Evolutionary conservation across 2,113 vertebrate genomes (phyloP).

Genomic region (Corythaeola cristata): DNA sequence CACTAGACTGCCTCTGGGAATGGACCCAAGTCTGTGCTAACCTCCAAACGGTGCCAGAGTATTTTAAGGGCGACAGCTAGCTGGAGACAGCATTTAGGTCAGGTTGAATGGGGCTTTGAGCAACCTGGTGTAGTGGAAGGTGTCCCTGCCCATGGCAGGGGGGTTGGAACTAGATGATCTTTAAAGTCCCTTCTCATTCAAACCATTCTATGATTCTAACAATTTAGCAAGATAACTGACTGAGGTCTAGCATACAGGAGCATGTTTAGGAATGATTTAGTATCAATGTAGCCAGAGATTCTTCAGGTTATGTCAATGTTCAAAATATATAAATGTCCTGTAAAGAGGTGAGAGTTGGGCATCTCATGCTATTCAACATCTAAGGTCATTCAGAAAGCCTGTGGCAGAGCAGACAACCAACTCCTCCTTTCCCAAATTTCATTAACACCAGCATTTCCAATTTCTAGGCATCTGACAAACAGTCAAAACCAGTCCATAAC

Average conservation of each 20-base stretch:
- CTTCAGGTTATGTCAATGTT: not conserved
- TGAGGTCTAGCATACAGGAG: not conserved
- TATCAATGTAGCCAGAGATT: not conserved
- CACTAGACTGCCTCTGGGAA: not conserved
- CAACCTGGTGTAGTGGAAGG: no score
- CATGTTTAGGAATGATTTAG: not conserved
- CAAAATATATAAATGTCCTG: not conserved
- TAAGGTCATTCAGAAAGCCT: not conserved
- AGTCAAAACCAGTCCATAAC: not conserved
- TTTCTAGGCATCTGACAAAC: not conserved
- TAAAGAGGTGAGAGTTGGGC: not conserved
- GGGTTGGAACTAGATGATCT: no score
- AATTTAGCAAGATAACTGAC: not conserved
- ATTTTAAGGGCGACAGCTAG: not conserved
- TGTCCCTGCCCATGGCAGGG: no score
- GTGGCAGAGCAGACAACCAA: not conserved
- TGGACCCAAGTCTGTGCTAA: not conserved
- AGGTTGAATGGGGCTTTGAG: no score
- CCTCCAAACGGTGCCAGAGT: not conserved
- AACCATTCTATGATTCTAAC: not conserved
- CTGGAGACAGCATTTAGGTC: not conserved
- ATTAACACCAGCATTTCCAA: not conserved
- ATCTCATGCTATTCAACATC: not conserved
- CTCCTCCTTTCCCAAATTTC: not conserved
- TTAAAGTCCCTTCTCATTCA: no score